Evolutionary conservation across 2,888 invertebrate genomes (phyloP), one percentile per base, ranked within the genome.

Genomic region (Phortica okadai): DNA sequence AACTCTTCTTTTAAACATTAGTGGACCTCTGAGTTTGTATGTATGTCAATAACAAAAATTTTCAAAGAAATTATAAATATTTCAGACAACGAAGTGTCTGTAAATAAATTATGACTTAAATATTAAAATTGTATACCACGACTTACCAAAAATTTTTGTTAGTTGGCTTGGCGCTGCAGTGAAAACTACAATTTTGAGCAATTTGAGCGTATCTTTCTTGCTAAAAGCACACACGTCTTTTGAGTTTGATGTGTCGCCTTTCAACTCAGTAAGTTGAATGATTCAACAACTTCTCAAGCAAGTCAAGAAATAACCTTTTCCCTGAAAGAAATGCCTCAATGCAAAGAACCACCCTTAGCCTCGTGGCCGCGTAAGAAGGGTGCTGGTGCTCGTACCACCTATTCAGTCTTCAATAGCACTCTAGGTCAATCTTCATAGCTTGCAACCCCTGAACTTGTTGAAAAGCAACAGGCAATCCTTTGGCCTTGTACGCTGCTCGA

Each of bases 181-280:
- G 41, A 72, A 72, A 72, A 72, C 70, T 33, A 72, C 70, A 72
- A 41, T 33, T 72, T 70, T 67, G 42, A 21, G 21, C 3, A 41
- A 14, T 72, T 70, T 67, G 42, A 21, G 21, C 3, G 33, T 75
- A 45, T 41, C 41, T 62, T 73, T 25, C 16, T 54, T 70, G 33
- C 25, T 72, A 25, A 62, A 62, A n/a, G 16, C 70, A 72, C 25
- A 72, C 33, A n/a, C 11, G 56, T 14, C 45, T 72, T 33, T 50
- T 44, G 67, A 16, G 67, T 75, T 58, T 16, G 74, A 74, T 82
- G 85, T 83, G 81, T 77, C 77, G 83, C 81, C 83, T 88, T 87
- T 89, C 90, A 89, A 90, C 90, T 89, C 84, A 81, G 82, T 82
- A 84, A 90, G 90, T 87, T 88, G 89, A 90, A 90, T 90, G 88